A percentile compares a stretch with the other conserved stretches of the same genome.
Evolutionary conservation across 2,797 vertebrate species (phyloP).

Genomic region (Amniataba percoides): DNA sequence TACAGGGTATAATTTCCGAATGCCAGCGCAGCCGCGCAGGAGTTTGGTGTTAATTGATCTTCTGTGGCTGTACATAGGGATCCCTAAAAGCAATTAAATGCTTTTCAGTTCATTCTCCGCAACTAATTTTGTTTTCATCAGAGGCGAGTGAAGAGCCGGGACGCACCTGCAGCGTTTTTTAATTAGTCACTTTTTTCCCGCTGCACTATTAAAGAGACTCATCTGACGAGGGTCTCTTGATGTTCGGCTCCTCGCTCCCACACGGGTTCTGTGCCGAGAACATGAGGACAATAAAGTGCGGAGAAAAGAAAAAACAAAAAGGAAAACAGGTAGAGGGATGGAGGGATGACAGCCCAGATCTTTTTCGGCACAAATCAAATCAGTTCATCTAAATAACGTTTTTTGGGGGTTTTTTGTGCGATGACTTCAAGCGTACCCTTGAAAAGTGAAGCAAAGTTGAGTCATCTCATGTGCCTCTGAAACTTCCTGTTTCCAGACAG

Average conservation of each 20-base stretch:
- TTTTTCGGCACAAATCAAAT: constrained; percentile 20
- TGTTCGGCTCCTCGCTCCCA: constrained; percentile 46
- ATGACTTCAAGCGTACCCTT: constrained; percentile 16
- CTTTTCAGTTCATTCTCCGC: constrained; percentile 36
- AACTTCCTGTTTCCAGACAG: not conserved
- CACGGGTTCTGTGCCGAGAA: not conserved
- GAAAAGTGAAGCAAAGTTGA: constrained; percentile 13
- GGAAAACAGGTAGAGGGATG: not conserved
- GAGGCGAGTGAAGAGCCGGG: constrained; percentile 7
- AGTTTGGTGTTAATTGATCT: constrained; percentile 28
- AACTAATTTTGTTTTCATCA: constrained; percentile 57
- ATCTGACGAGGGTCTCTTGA: constrained; percentile 50
- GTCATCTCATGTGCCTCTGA: not conserved
- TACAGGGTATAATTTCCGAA: constrained; percentile 11
- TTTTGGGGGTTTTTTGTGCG: too few relatives aligned
- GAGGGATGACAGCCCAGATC: constrained; percentile 7
- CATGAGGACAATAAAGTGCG: constrained; percentile 18
- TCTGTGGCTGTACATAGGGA: not conserved
- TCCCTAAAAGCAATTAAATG: constrained; percentile 43
- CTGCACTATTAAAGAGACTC: constrained; percentile 29
- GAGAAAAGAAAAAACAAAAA: not conserved
- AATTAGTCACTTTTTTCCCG: constrained; percentile 57
- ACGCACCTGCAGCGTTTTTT: constrained; percentile 66
- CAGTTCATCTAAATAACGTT: constrained; percentile 7
- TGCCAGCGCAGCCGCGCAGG: not conserved